phyloP scores from a whole-genome alignment of 2,797 vertebrate species.

The Etheostoma nigrum region DNA sequence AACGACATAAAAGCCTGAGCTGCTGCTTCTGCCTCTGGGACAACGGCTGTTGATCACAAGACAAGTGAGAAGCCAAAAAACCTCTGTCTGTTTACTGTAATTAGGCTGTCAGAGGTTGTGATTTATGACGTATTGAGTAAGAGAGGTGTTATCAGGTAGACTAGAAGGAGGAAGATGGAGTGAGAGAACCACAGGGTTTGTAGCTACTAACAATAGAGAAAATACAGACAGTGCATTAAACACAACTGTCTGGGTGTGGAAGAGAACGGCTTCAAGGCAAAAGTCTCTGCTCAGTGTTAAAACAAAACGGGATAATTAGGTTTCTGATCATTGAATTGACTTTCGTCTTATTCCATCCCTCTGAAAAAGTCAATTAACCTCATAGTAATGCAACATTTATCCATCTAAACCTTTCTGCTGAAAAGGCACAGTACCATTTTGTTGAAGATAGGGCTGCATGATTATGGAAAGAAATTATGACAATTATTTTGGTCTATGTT shows the following conservation, averaged over 20 bases:
- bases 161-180: conserved; percentile 43
- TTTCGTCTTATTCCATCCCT: background rate
- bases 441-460: no score
- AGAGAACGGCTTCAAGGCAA: conserved; percentile 50
- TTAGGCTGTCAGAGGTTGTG: conserved; percentile 83
- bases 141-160: conserved; percentile 76
- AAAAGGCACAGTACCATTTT: background rate
- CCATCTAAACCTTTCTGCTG: background rate
- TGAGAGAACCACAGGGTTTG: conserved; percentile 71
- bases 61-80: conserved; percentile 68
- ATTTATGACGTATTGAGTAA: conserved; percentile 86
- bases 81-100: conserved; percentile 86
- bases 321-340: background rate
- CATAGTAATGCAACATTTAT: background rate
- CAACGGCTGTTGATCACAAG: conserved; percentile 78
- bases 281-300: conserved; percentile 36
- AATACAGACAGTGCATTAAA: conserved; percentile 61
- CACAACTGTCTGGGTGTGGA: conserved; percentile 47
- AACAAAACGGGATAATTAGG: background rate
- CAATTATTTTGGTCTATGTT: no score
- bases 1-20: conserved; percentile 68
- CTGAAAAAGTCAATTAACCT: background rate
- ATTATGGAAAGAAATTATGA: no score
- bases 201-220: conserved; percentile 72
- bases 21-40: conserved; percentile 74